Base-by-base conservation (phyloP, 2,113 vertebrate genomes). In the Callopanchax toddi region DNA sequence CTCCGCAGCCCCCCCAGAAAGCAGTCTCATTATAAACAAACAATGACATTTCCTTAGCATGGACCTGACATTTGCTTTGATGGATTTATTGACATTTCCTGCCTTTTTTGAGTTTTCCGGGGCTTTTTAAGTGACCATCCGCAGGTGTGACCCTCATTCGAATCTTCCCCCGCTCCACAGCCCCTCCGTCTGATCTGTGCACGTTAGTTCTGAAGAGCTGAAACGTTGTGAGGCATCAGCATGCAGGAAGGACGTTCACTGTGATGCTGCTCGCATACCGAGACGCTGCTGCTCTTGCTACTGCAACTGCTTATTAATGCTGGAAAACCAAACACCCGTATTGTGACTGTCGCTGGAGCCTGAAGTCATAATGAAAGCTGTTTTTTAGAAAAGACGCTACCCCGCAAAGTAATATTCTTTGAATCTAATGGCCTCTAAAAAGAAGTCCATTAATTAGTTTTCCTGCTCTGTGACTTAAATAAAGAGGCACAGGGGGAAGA, bases 31-130 rank as follows among this genome's bases (percentile, higher is more conserved):
- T 82, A 82, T 79, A 81, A 89, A 81, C 58, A 73, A 44, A 36
- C 71, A 80, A 51, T 86, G 88, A 85, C 84, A 90, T 91, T 90
- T 90, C 74, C 83, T 65, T n/a, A 67, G 71, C 78, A 75, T 23
- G 29, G 48, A 50, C 59, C 65, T 91, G 90, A 70, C 89, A 90
- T 91, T 92, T 89, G 74, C 73, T 48, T 66, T 74, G 72, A 87
- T 82, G 72, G 77, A 89, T 88, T 87, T 83, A 89, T 87, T 82
- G 86, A 89, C 78, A 86, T 86, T 80, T 78, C 23, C 29, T 39
- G 43, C 60, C 74, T 62, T 18, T 39, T 15, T n/a, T 20, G 55
- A 17, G 46, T 50, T 46, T 34, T 49, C 65, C 25, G 40, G 10
- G n/a, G 59, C 74, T 74, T 48, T 67, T 83, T 60, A 75, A 40